A percentile compares a stretch with the other conserved stretches of the same genome.
phyloP scores from a whole-genome alignment of 2,113 vertebrate genomes.

The Azemiops feae region DNA sequence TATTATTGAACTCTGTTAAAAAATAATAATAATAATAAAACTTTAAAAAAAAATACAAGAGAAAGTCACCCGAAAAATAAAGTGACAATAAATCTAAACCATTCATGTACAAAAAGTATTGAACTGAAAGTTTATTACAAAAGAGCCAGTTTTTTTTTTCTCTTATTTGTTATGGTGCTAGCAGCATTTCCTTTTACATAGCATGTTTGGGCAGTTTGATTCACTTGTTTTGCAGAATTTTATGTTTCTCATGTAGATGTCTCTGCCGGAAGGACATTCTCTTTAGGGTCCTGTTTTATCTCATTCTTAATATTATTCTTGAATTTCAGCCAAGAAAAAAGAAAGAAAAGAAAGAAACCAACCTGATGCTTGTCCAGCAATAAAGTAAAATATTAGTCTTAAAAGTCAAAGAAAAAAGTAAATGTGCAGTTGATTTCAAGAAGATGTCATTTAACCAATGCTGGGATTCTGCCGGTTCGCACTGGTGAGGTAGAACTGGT shows the following conservation, averaged over 20 bases:
- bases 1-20: too few species aligned
- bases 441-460: not conserved
- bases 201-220: constrained; percentile 2
- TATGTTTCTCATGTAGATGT: not conserved
- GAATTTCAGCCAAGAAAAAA: not conserved
- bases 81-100: not conserved
- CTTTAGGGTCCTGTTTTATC: not conserved
- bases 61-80: constrained; percentile 18
- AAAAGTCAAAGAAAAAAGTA: not conserved
- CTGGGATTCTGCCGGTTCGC: too few species aligned
- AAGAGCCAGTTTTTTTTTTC: not conserved
- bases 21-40: too few species aligned
- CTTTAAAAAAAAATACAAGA: constrained; percentile 20
- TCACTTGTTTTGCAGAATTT: not conserved
- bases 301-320: not conserved
- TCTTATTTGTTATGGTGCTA: constrained; percentile 10
- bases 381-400: not conserved
- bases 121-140: constrained; percentile 39
- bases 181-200: constrained; percentile 42
- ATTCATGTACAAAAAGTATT: constrained; percentile 31
- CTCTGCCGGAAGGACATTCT: not conserved
- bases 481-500: too few species aligned
- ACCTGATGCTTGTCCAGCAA: not conserved
- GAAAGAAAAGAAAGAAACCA: not conserved
- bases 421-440: not conserved